These are phyloP conservation scores for Eumerus sabulonum DNA, from an alignment of 2,888 invertebrate species.

Conservation along the genomic window DNA sequence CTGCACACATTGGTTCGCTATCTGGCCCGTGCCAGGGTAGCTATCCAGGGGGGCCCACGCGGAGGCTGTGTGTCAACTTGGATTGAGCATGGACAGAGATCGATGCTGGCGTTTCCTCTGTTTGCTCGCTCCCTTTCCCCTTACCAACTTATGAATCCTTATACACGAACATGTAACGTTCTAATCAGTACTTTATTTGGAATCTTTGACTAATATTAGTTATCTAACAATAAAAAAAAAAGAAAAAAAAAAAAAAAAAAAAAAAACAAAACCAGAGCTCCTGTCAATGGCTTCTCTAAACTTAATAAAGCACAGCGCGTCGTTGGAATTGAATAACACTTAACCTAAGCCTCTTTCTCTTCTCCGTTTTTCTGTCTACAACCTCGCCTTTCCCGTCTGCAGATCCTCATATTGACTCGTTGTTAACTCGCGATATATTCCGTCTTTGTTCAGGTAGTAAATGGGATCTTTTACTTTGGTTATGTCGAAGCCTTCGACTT, in stretches of 20 bases:
- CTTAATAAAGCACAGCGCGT: conserved; percentile 63
- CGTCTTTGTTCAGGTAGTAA: conserved; percentile 83
- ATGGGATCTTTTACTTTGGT: conserved; percentile 86
- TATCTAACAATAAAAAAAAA: conserved; percentile 38
- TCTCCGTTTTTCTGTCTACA: conserved; percentile 76
- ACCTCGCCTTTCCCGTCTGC: conserved; percentile 80
- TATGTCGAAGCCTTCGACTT: conserved; percentile 90
- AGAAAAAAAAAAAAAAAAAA: conserved; percentile 18
- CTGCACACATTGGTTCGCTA: too few relatives aligned
- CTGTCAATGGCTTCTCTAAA: conserved; percentile 50
- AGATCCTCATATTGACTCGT: conserved; percentile 80
- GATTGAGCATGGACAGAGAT: too few relatives aligned
- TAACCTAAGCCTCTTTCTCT: conserved; percentile 35
- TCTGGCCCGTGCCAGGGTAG: too few relatives aligned
- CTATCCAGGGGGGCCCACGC: too few relatives aligned
- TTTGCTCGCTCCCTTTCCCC: too few relatives aligned
- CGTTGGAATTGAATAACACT: conserved; percentile 56
- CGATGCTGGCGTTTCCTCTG: too few relatives aligned
- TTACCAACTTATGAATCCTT: too few relatives aligned
- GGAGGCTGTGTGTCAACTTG: too few relatives aligned
- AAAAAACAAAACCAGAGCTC: conserved; percentile 28
- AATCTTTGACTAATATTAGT: conserved; percentile 37
- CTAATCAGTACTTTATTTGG: conserved; percentile 68
- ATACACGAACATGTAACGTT: conserved; percentile 24
- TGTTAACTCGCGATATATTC: conserved; percentile 80